Base-by-base conservation (phyloP, 2,888 invertebrate genomes). In the Andrena bucephala region DNA sequence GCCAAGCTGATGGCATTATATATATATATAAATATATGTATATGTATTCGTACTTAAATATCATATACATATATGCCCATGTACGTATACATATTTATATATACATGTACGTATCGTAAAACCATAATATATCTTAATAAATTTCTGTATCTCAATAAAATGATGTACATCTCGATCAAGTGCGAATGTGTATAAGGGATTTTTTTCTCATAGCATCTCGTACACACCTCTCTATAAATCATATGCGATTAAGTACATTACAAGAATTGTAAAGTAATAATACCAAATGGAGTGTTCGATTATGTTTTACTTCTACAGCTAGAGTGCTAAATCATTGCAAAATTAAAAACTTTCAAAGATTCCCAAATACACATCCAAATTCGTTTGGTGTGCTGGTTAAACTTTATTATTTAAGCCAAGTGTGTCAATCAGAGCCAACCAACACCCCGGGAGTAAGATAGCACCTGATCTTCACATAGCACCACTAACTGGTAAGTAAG, bases 1-100 rank as follows among this genome's bases (percentile, higher is more conserved):
- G 92, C 92, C 91, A 93, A 92, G 93, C 93, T 91, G 89, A 91
- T 93, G 93, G 93, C 92, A 91, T 91, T 87, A 85, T 89, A 83
- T 86, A 82, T 85, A 69, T 81, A 69, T 76, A 73, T 87, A 42
- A 3, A 85, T 87, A 76, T 82, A 70, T 77, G 67, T 48, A 68
- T 78, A 70, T 73, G 63, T 77, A 42, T 72, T 60, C 59, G 60
- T 50, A 2, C 65, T 20, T 27, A 78, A 29, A 79, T 72, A 83
- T 77, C 54, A 69, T 76, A 81, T 75, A 77, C 78, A 83, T 60
- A 79, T 77, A 70, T 86, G 81, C 86, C 75, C 79, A 83, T 86
- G 70, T 82, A 79, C 65, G 59, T 76, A 63, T 66, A 50, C 85
- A 79, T 85, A 75, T 85, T 83, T 77, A 60, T 71, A 67, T 82